These are phyloP conservation scores for Discoglossus pictus DNA, from an alignment of 2,797 vertebrate species.

Conservation along the genomic window DNA sequence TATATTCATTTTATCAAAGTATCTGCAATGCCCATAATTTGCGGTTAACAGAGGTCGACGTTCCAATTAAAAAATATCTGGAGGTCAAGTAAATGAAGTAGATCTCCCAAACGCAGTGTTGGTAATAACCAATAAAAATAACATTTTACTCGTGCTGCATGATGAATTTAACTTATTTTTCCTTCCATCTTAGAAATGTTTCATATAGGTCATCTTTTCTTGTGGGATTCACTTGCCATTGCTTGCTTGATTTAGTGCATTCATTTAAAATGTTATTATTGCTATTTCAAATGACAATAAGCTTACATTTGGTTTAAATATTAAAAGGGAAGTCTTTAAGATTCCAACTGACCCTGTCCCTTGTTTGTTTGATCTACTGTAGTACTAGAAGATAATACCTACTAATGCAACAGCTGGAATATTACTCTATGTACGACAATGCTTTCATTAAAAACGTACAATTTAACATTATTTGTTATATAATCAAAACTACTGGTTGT, in stretches of 20 bases:
- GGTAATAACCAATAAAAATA: conserved; percentile 28
- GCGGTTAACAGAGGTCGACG: background rate
- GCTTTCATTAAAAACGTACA: too few relatives aligned
- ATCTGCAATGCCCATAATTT: background rate
- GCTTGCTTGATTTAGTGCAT: conserved; percentile 1
- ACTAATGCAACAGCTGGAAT: too few relatives aligned
- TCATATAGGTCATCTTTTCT: conserved; percentile 41
- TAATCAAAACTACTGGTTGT: too few relatives aligned
- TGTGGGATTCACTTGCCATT: conserved; percentile 35
- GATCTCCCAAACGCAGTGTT: conserved; percentile 26
- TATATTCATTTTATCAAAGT: too few relatives aligned
- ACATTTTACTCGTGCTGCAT: conserved; percentile 36
- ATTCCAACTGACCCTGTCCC: background rate
- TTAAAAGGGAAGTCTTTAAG: conserved; percentile 18
- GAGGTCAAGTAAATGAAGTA: conserved; percentile 46
- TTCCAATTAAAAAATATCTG: conserved; percentile 11
- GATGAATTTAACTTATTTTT: conserved; percentile 35
- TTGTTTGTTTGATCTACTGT: background rate
- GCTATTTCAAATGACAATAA: conserved; percentile 1
- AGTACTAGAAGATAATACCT: too few relatives aligned
- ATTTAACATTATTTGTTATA: background rate
- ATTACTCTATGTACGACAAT: too few relatives aligned
- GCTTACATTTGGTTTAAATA: conserved; percentile 30
- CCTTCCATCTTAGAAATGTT: conserved; percentile 29
- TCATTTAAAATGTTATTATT: conserved; percentile 23